These are phyloP conservation scores for Rhinophrynus dorsalis DNA, from an alignment of 2,797 vertebrate species.

Conservation along the genomic window DNA sequence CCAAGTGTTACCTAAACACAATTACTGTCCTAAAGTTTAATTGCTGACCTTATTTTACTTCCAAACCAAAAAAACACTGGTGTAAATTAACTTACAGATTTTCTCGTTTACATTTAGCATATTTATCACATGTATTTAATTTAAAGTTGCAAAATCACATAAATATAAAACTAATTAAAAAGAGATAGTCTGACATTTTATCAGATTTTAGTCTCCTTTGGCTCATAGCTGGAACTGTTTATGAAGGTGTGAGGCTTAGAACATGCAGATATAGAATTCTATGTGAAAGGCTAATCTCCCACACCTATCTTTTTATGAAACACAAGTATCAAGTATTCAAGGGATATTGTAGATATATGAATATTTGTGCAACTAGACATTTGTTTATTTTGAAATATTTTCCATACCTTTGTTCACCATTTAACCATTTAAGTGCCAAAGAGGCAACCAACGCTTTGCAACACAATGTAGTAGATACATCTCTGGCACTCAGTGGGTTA, in stretches of 20 bases:
- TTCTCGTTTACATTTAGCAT: conserved; percentile 20
- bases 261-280: conserved; percentile 30
- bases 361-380: conserved; percentile 8
- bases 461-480: no score
- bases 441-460: no score
- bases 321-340: conserved; percentile 37
- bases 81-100: conserved; percentile 33
- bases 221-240: conserved; percentile 36
- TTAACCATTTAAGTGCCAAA: no score
- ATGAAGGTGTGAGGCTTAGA: conserved; percentile 41
- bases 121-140: conserved; percentile 40
- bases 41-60: conserved; percentile 50
- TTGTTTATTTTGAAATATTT: no score
- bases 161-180: conserved; percentile 35
- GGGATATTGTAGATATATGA: conserved; percentile 26
- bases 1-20: conserved; percentile 30
- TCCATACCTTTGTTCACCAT: no score
- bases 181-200: conserved; percentile 5
- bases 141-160: conserved; percentile 21
- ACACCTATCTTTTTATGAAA: conserved; percentile 49
- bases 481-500: no score
- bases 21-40: conserved; percentile 44
- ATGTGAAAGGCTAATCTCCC: conserved; percentile 44
- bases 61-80: conserved; percentile 32
- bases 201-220: conserved; percentile 4